phyloP scores from a whole-genome alignment of 2,113 vertebrate species.

The Phyllostomus hastatus region DNA sequence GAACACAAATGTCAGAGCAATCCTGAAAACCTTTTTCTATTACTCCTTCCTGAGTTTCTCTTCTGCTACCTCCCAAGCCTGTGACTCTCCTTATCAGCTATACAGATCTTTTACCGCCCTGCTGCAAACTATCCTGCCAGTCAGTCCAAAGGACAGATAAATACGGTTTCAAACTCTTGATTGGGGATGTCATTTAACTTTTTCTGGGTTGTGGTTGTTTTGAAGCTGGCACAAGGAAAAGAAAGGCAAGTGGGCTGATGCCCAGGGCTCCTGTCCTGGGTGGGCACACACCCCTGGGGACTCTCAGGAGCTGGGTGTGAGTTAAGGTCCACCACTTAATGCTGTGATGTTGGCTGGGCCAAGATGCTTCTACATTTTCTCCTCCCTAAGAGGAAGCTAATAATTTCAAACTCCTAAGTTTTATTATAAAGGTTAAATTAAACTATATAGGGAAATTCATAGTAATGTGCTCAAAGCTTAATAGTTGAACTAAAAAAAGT shows the following conservation, averaged over 20 bases:
- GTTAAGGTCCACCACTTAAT: background rate
- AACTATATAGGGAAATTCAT: background rate
- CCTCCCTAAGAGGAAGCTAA: background rate
- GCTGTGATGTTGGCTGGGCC: background rate
- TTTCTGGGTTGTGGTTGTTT: background rate
- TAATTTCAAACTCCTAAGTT: background rate
- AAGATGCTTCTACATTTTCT: background rate
- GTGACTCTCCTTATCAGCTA: background rate
- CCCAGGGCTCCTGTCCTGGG: background rate
- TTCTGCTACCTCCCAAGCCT: background rate
- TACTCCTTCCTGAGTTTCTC: background rate
- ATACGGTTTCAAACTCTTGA: background rate
- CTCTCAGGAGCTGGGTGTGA: background rate
- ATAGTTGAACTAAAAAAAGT: background rate
- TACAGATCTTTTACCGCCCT: background rate
- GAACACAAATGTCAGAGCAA: constrained; percentile 70
- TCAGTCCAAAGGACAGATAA: background rate
- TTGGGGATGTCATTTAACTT: background rate
- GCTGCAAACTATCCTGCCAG: background rate
- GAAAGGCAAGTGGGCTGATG: background rate
- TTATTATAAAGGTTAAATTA: constrained; percentile 15
- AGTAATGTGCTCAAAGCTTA: background rate
- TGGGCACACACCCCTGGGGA: background rate
- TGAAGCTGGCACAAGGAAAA: background rate
- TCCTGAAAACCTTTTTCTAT: constrained; percentile 8